phyloP scores from a whole-genome alignment of 1,140 invertebrate species.

The Drosophila paulistorum region DNA sequence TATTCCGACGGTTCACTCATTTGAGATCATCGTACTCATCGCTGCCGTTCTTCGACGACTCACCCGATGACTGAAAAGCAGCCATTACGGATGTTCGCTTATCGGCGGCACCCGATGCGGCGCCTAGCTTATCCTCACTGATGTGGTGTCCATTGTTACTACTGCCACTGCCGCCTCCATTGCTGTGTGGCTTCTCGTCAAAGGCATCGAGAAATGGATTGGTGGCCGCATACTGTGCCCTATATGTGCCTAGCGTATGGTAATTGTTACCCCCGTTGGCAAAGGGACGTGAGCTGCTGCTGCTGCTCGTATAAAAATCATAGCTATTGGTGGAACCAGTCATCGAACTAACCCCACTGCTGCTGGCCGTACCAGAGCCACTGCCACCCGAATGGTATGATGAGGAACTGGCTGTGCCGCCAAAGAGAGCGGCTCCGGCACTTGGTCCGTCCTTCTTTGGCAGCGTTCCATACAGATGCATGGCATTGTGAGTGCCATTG shows the following conservation, averaged over 20 bases:
- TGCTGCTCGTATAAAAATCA: slow-evolving; percentile 71
- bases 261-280: slow-evolving; percentile 78
- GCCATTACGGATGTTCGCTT: slow-evolving; percentile 68
- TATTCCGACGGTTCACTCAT: slow-evolving; percentile 33
- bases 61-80: slow-evolving; percentile 74
- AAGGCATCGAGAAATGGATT: slow-evolving; percentile 82
- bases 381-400: slow-evolving; percentile 60
- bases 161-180: slow-evolving; percentile 39
- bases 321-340: slow-evolving; percentile 81
- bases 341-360: slow-evolving; percentile 81
- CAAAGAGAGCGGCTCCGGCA: slow-evolving; percentile 62
- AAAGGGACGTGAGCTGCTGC: slow-evolving; percentile 61
- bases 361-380: slow-evolving; percentile 68
- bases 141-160: slow-evolving; percentile 34
- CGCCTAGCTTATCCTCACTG: slow-evolving; percentile 48
- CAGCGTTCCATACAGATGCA: slow-evolving; percentile 79
- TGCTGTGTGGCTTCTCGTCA: slow-evolving; percentile 66
- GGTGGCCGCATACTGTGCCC: slow-evolving; percentile 81
- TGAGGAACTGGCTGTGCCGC: slow-evolving; percentile 53
- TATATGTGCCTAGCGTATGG: slow-evolving; percentile 79
- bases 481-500: slow-evolving; percentile 68
- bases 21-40: slow-evolving; percentile 82
- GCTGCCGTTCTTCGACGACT: slow-evolving; percentile 79
- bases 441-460: slow-evolving; percentile 71
- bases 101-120: slow-evolving; percentile 42